Evolutionary conservation across 2,797 vertebrate genomes (phyloP), one percentile per base, ranked within the genome.

Genomic region (Mormyrus proboscirostris): DNA sequence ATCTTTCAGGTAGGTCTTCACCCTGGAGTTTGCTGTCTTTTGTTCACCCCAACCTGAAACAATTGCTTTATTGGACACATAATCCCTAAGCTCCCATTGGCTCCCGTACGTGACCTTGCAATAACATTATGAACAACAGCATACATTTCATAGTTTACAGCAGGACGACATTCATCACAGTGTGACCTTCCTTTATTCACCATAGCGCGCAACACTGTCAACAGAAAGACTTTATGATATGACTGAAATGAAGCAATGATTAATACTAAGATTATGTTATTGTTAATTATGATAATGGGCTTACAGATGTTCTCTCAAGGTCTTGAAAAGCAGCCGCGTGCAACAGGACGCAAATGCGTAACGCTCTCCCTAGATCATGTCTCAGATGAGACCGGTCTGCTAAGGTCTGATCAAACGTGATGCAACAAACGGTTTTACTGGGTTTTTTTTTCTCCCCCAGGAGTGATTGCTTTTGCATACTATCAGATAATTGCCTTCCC

Each of bases 401-500:
- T 14, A 41, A 38, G 25, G 51, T 41, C 29, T 41, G 86, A 59
- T 29, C 50, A 44, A 88, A 76, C 12, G 29, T 41, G 41, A 51
- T 38, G 41, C 33, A 73, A 29, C 2, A 55, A 41, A 55, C 16
- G 10, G 88, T 22, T 41, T 65, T n/a, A 19, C 29, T 82, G 9
- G 4, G 0, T 73, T 73, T 73, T 33, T 16, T 3, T 2, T 14
- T 19, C 38, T 57, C 53, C 50, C 38, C 33, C 50, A 51, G 73
- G n/a, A 41, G 16, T 82, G 44, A 82, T 82, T 82, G 69, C 51
- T 88, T 55, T 44, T 88, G 49, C 73, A 82, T 55, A 25, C 29
- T 55, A 82, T 53, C 65, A 76, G 69, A 76, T 33, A 88, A 88
- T 82, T 55, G 44, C 49, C 73, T 82, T 88, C 73, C 50, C 73